A percentile compares a stretch with the other conserved stretches of the same genome.
These are phyloP conservation scores for Cantharis rustica DNA, from an alignment of 2,888 invertebrate species.

Conservation along the genomic window DNA sequence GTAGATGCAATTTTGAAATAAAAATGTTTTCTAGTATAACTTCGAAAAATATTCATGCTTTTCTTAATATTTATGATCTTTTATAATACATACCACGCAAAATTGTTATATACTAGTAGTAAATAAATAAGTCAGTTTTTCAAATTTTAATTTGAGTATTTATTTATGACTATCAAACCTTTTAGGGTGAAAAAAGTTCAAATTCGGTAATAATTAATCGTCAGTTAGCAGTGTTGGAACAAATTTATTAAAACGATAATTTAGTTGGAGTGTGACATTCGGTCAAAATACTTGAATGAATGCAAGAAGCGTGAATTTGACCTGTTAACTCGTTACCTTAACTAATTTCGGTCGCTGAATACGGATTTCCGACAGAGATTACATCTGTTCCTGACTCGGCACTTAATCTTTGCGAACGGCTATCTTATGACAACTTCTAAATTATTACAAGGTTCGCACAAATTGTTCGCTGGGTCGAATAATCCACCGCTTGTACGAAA, in stretches of 20 bases:
- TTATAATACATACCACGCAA: background rate
- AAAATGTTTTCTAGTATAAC: background rate
- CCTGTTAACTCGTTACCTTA: constrained; percentile 35
- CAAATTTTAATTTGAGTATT: background rate
- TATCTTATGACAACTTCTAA: constrained; percentile 34
- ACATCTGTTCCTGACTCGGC: constrained; percentile 36
- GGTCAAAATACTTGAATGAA: constrained; percentile 36
- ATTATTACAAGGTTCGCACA: constrained; percentile 31
- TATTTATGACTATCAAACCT: background rate
- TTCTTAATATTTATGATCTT: background rate
- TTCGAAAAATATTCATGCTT: background rate
- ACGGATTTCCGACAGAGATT: constrained; percentile 39
- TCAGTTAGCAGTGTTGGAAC: constrained; percentile 4
- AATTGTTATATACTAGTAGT: background rate
- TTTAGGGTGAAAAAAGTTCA: background rate
- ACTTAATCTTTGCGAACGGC: constrained; percentile 34
- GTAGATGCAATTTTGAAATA: background rate
- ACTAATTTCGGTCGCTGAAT: constrained; percentile 38
- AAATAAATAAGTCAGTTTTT: background rate
- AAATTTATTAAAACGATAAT: constrained; percentile 25
- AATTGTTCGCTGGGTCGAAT: constrained; percentile 31
- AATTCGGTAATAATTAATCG: background rate
- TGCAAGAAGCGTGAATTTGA: constrained; percentile 43
- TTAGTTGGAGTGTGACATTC: constrained; percentile 30
- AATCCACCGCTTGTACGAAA: constrained; percentile 30